phyloP scores from a whole-genome alignment of 1,140 invertebrate genomes.

The Tetragonula clypearis region DNA sequence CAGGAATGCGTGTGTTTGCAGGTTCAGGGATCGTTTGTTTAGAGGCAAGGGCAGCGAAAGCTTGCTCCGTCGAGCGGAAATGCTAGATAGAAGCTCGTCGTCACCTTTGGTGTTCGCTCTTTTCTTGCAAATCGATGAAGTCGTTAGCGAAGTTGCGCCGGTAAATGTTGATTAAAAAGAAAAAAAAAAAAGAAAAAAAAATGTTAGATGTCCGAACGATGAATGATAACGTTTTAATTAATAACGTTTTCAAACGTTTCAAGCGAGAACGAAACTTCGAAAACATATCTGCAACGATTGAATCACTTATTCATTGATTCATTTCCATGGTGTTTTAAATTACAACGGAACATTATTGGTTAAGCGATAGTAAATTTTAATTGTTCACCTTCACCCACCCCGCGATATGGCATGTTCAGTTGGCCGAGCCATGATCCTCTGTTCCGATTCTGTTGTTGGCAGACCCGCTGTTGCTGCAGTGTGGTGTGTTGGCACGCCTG shows the following conservation, averaged over 20 bases:
- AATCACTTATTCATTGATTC: too few species aligned
- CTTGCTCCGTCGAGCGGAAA: conserved; percentile 53
- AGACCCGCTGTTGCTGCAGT: conserved; percentile 27
- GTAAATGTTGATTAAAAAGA: neutral
- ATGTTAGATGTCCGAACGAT: neutral
- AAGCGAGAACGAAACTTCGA: too few species aligned
- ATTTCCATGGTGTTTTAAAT: too few species aligned
- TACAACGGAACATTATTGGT: conserved; percentile 5
- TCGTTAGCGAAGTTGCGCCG: neutral
- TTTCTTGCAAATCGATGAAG: neutral
- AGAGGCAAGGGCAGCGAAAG: conserved; percentile 52
- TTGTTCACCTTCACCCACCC: conserved; percentile 57
- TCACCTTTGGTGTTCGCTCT: neutral
- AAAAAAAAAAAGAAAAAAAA: neutral
- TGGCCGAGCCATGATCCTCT: conserved; percentile 53
- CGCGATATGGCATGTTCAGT: conserved; percentile 39
- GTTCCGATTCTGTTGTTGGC: conserved; percentile 13
- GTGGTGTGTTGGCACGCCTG: neutral
- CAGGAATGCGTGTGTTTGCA: conserved; percentile 35
- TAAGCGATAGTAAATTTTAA: conserved; percentile 72
- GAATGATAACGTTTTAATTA: neutral
- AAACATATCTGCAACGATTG: too few species aligned
- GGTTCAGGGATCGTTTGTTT: conserved; percentile 55
- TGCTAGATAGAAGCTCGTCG: conserved; percentile 5
- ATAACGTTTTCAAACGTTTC: neutral